phyloP scores from a whole-genome alignment of 2,888 invertebrate species.

The Amphipyra tragopoginis region DNA sequence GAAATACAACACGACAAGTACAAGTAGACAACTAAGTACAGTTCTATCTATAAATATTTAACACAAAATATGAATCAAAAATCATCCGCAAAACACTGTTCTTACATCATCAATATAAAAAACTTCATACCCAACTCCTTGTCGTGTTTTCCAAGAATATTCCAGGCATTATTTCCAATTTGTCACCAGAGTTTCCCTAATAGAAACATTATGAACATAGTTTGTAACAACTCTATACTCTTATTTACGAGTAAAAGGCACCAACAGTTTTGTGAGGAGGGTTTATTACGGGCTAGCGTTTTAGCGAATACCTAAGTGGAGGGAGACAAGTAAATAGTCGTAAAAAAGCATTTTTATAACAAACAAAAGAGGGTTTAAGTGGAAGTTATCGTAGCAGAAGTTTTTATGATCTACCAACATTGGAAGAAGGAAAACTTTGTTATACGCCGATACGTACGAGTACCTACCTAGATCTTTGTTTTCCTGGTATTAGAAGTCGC shows the following conservation, averaged over 20 bases:
- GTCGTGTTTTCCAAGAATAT: slow-evolving; percentile 13
- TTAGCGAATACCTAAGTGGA: slow-evolving; percentile 27
- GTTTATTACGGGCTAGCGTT: slow-evolving; percentile 22
- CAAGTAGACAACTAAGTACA: too few species aligned
- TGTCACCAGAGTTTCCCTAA: slow-evolving; percentile 28
- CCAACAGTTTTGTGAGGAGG: slow-evolving; percentile 26
- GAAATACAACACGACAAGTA: too few species aligned
- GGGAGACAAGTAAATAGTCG: slow-evolving; percentile 18
- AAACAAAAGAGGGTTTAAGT: slow-evolving; percentile 16
- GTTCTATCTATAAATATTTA: too few species aligned
- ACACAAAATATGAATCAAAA: not conserved
- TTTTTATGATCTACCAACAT: slow-evolving; percentile 5
- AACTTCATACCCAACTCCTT: slow-evolving; percentile 2
- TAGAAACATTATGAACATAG: slow-evolving; percentile 45
- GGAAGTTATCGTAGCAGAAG: not conserved
- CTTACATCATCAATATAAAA: slow-evolving; percentile 10
- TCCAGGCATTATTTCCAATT: slow-evolving; percentile 30
- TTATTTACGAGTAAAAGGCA: slow-evolving; percentile 31
- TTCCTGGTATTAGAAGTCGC: too few species aligned
- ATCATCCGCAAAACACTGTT: not conserved
- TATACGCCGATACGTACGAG: too few species aligned
- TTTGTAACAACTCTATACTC: slow-evolving; percentile 28
- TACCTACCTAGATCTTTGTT: too few species aligned
- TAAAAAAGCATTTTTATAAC: slow-evolving; percentile 32
- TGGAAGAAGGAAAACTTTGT: not conserved